Evolutionary conservation across 2,888 invertebrate genomes (phyloP).

Genomic region (Conistra vaccinii): DNA sequence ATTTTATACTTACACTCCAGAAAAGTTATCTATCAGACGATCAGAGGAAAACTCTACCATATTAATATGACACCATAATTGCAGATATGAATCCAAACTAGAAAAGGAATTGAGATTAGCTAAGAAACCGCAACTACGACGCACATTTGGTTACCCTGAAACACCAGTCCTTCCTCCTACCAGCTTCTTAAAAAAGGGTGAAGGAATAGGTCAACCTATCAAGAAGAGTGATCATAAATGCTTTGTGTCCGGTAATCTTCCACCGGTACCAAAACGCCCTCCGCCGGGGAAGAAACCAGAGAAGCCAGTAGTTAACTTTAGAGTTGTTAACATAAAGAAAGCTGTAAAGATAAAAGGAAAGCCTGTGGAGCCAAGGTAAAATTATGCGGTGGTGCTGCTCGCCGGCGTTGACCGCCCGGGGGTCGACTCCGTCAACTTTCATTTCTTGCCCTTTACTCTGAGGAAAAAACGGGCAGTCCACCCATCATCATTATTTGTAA

Average conservation of each 20-base stretch:
- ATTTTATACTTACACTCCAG: background rate
- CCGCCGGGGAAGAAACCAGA: constrained; percentile 78
- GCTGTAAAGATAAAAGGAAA: constrained; percentile 89
- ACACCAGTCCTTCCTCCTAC: constrained; percentile 91
- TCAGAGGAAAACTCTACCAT: background rate
- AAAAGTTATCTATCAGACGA: background rate
- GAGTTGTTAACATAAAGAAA: constrained; percentile 91
- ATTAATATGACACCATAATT: constrained; percentile 14
- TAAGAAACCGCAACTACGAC: constrained; percentile 86
- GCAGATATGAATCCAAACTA: constrained; percentile 89
- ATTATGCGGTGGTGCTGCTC: background rate
- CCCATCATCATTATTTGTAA: too few species aligned
- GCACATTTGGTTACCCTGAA: constrained; percentile 93
- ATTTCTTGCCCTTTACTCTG: too few species aligned
- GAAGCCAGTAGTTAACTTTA: constrained; percentile 88
- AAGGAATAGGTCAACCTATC: constrained; percentile 86
- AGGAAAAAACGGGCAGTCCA: background rate
- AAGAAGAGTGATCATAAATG: constrained; percentile 84
- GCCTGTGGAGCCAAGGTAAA: constrained; percentile 88
- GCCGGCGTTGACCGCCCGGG: too few species aligned
- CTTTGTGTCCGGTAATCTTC: constrained; percentile 80
- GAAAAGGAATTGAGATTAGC: constrained; percentile 84
- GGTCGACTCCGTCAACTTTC: background rate
- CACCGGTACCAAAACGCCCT: constrained; percentile 86
- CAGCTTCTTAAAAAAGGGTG: constrained; percentile 92